Evolutionary conservation across 2,113 vertebrate genomes (phyloP).

Genomic region (Taxidea taxus): DNA sequence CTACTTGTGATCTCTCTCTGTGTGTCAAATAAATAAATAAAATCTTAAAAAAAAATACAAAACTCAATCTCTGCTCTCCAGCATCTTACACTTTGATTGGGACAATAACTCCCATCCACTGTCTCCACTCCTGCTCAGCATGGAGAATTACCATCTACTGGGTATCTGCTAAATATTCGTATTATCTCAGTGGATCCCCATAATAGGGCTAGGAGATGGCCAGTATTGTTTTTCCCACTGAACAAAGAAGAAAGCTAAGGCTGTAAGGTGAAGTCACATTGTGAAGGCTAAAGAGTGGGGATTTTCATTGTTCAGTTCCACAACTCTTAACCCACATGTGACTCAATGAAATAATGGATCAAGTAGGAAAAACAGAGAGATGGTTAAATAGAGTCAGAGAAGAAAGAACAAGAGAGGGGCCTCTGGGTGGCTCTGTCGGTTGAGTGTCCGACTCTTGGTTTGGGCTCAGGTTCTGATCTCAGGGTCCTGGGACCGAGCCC

Average conservation of each 20-base stretch:
- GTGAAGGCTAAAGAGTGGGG: not conserved
- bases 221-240: not conserved
- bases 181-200: not conserved
- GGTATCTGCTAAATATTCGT: not conserved
- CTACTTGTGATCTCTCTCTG: too few species aligned
- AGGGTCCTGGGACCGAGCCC: not conserved
- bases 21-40: too few species aligned
- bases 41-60: not conserved
- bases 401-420: not conserved
- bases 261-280: not conserved
- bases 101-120: fast-evolving
- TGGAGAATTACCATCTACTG: not conserved
- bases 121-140: not conserved
- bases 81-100: not conserved
- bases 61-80: not conserved
- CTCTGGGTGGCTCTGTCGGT: not conserved
- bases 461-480: not conserved
- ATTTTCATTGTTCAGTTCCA: not conserved
- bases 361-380: not conserved
- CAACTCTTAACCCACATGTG: not conserved
- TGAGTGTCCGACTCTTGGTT: not conserved
- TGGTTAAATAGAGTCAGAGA: not conserved
- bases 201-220: not conserved
- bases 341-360: not conserved
- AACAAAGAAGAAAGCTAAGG: not conserved